phyloP scores from a whole-genome alignment of 2,113 vertebrate genomes.

The Cariama cristata region DNA sequence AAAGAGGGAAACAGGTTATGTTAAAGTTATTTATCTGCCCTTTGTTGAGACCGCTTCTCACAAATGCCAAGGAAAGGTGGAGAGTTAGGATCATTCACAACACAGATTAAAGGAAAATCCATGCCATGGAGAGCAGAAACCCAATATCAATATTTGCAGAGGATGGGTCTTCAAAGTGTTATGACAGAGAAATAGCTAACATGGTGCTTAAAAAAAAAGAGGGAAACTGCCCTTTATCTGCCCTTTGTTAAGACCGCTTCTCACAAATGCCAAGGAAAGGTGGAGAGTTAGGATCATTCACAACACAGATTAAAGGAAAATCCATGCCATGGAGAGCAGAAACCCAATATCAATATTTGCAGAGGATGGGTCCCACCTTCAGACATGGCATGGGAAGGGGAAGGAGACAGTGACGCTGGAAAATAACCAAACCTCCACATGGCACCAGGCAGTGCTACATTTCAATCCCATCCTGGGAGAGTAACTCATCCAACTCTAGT shows the following conservation, averaged over 20 bases:
- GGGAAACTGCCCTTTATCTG: neutral
- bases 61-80: neutral
- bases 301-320: neutral
- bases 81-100: neutral
- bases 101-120: neutral
- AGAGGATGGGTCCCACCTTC: neutral
- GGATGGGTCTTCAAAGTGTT: neutral
- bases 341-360: neutral
- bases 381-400: neutral
- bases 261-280: neutral
- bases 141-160: neutral
- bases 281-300: neutral
- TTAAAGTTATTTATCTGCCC: neutral
- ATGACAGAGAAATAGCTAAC: neutral
- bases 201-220: neutral
- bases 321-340: neutral
- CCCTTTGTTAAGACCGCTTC: neutral
- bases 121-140: neutral
- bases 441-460: neutral
- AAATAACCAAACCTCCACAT: neutral
- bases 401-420: neutral
- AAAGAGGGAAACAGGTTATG: neutral
- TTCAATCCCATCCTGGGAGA: neutral
- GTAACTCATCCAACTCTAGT: neutral
- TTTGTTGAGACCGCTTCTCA: neutral